These are phyloP conservation scores for Pterois miles DNA, from an alignment of 2,797 vertebrate genomes.

Conservation along the genomic window DNA sequence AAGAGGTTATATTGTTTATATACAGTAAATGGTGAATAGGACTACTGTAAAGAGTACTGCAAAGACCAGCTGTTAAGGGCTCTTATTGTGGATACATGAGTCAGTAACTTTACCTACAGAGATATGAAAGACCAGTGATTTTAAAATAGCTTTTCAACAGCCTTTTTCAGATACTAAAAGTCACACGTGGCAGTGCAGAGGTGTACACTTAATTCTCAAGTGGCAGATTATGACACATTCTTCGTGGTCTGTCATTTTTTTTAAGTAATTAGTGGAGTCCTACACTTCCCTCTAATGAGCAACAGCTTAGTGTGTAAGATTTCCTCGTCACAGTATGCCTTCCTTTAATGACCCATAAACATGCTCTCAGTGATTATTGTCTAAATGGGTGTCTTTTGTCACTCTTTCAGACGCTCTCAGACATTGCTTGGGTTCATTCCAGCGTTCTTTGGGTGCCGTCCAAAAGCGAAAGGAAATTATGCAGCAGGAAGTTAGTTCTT, in stretches of 20 bases:
- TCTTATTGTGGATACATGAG: neutral
- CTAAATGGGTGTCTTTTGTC: slow-evolving; percentile 65
- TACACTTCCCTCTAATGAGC: slow-evolving; percentile 53
- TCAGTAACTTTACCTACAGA: slow-evolving; percentile 6
- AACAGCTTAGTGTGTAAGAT: slow-evolving; percentile 39
- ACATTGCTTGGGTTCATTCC: slow-evolving; percentile 47
- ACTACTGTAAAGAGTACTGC: neutral
- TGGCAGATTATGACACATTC: slow-evolving; percentile 52
- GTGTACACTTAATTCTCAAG: slow-evolving; percentile 39
- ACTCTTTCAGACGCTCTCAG: slow-evolving; percentile 52
- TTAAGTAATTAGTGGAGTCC: slow-evolving; percentile 58
- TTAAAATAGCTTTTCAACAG: neutral
- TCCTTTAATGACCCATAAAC: slow-evolving; percentile 65
- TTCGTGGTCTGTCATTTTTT: slow-evolving; percentile 35
- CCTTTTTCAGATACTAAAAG: neutral
- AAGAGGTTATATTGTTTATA: no score
- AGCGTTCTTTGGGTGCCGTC: slow-evolving; percentile 54
- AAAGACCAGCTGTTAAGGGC: neutral
- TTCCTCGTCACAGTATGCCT: slow-evolving; percentile 52
- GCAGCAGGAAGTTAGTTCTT: slow-evolving; percentile 48
- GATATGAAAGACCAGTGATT: neutral
- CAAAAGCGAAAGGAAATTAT: slow-evolving; percentile 65
- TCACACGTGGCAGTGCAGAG: slow-evolving; percentile 26
- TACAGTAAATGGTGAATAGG: neutral
- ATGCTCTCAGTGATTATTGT: slow-evolving; percentile 64